Evolutionary conservation across 2,888 invertebrate genomes (phyloP).

Genomic region (Dorcus hopei): DNA sequence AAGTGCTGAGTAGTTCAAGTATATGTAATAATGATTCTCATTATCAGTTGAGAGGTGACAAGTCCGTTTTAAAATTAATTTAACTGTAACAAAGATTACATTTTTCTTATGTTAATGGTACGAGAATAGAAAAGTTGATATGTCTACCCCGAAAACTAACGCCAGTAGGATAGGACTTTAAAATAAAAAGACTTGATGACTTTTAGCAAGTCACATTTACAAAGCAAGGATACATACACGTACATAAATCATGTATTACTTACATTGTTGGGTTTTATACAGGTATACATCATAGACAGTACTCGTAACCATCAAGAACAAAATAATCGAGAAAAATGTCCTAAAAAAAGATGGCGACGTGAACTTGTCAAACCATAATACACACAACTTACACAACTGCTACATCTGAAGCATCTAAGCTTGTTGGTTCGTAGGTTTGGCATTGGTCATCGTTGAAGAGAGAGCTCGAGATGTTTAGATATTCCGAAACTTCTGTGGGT

Average conservation of each 20-base stretch:
- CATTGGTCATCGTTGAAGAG: background rate
- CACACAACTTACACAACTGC: conserved; percentile 4
- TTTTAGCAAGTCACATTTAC: too few species aligned
- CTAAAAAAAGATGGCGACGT: background rate
- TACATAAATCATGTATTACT: background rate
- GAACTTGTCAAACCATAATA: background rate
- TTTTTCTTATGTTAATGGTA: too few species aligned
- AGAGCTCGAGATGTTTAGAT: background rate
- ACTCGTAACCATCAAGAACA: conserved; percentile 18
- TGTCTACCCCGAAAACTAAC: too few species aligned
- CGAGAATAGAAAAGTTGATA: too few species aligned
- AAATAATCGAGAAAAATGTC: conserved; percentile 9
- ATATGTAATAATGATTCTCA: too few species aligned
- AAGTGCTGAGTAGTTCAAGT: too few species aligned
- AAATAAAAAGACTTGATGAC: too few species aligned
- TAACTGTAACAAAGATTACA: too few species aligned
- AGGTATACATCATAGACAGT: conserved; percentile 24
- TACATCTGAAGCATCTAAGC: conserved; percentile 12
- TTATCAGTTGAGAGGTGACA: too few species aligned
- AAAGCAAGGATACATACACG: too few species aligned
- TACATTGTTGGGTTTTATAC: conserved; percentile 21
- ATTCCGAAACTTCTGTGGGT: conserved; percentile 2
- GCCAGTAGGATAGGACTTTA: too few species aligned
- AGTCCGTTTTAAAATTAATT: too few species aligned
- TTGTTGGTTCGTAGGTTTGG: background rate